Percentiles rank a stretch among this genome's conserved stretches.
These are phyloP conservation scores for Anas platyrhynchos DNA, from an alignment of 2,113 vertebrate species.

Conservation along the genomic window DNA sequence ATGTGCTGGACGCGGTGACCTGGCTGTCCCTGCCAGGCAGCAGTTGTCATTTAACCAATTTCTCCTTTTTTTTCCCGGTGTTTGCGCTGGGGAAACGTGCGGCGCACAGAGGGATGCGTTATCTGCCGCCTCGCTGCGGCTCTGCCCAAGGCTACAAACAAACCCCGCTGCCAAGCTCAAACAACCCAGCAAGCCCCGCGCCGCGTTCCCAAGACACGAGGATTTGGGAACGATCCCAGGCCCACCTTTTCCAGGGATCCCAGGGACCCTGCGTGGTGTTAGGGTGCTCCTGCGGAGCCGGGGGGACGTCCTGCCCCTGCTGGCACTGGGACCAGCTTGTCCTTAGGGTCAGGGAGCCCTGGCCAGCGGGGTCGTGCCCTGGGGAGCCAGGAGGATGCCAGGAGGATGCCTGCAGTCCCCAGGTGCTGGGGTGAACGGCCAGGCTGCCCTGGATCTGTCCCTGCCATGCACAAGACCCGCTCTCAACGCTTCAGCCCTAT, in stretches of 20 bases:
- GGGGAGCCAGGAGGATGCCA: too few relatives aligned
- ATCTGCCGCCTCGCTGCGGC: neutral
- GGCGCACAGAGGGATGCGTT: neutral
- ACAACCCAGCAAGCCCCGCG: neutral
- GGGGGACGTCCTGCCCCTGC: neutral
- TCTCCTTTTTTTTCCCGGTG: neutral
- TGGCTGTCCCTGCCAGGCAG: neutral
- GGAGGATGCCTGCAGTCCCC: too few relatives aligned
- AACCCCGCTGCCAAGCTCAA: neutral
- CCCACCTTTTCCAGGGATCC: neutral
- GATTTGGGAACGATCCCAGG: neutral
- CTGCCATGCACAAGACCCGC: too few relatives aligned
- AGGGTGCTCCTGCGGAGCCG: accelerated
- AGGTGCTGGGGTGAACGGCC: too few relatives aligned
- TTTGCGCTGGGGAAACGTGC: slow-evolving; percentile 30
- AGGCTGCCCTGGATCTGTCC: too few relatives aligned
- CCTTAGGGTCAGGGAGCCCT: neutral
- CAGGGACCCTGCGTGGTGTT: neutral
- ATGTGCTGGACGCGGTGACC: neutral
- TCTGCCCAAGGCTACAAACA: slow-evolving; percentile 20
- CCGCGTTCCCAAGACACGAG: neutral
- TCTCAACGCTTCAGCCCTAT: too few relatives aligned
- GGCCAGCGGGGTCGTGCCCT: neutral
- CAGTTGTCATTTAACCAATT: slow-evolving; percentile 44
- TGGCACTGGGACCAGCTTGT: accelerated